phyloP scores from a whole-genome alignment of 2,797 vertebrate species.

The Monodelphis domestica region DNA sequence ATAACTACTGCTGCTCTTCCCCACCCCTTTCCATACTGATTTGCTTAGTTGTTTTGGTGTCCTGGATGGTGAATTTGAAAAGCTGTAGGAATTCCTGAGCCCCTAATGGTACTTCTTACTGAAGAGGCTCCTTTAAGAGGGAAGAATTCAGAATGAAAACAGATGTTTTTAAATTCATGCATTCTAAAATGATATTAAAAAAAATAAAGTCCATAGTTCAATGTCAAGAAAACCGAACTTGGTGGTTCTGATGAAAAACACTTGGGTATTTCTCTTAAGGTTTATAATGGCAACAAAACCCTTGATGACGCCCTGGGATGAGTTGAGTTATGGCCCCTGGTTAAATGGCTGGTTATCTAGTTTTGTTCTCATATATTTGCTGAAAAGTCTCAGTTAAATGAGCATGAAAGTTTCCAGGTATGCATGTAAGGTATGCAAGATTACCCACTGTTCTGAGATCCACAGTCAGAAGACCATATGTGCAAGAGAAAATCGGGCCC shows the following conservation, averaged over 20 bases:
- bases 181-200: slow-evolving; percentile 75
- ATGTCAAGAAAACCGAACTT: slow-evolving; percentile 54
- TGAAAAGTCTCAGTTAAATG: slow-evolving; percentile 75
- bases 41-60: slow-evolving; percentile 45
- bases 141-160: slow-evolving; percentile 79
- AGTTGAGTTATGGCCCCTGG: slow-evolving; percentile 67
- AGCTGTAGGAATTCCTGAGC: slow-evolving; percentile 60
- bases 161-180: slow-evolving; percentile 75
- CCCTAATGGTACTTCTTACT: slow-evolving; percentile 57
- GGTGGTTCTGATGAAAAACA: slow-evolving; percentile 65
- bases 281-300: background rate
- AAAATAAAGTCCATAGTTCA: slow-evolving; percentile 55
- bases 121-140: slow-evolving; percentile 62
- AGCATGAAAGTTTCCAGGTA: slow-evolving; percentile 77
- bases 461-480: slow-evolving; percentile 44
- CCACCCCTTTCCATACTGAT: background rate
- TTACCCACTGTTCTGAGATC: slow-evolving; percentile 22
- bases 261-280: slow-evolving; percentile 58
- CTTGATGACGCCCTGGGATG: slow-evolving; percentile 44
- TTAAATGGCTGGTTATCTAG: slow-evolving; percentile 60
- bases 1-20: background rate
- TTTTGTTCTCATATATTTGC: slow-evolving; percentile 62
- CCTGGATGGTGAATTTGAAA: slow-evolving; percentile 29
- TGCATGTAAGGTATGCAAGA: slow-evolving; percentile 61
- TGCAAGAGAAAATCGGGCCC: background rate